Base-by-base conservation (phyloP, 2,797 vertebrate genomes). In the Centroberyx gerrardi region DNA sequence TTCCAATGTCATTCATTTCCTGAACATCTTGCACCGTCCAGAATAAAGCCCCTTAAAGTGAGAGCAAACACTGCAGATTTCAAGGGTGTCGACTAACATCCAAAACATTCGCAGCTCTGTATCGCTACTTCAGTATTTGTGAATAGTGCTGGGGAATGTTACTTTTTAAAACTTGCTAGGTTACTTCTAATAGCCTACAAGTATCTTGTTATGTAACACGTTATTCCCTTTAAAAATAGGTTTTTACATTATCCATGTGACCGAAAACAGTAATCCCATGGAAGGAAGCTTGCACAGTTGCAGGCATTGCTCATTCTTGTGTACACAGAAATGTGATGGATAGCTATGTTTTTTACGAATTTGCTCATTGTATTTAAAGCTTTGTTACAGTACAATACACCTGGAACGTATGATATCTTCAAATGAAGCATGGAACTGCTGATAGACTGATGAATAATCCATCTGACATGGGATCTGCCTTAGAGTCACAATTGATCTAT, bases 1-100 rank as follows among this genome's bases (percentile, higher is more conserved):
- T 90, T 90, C 55, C 12, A 71, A 62, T 62, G 56, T 81, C 65
- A 48, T 72, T 83, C 70, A 81, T 72, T 80, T 85, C 75, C 83
- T 83, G 52, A 62, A 78, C 68, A 42, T 72, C 58, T 72, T 84
- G 59, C 29, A 68, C 68, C 68, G 58, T 84, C 0, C 56, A 36
- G 22, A 71, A 78, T 54, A 76, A 79, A 82, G 18, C 33, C 49
- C 40, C 48, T 42, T 31, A 29, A 46, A 74, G 54, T 54, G 38
- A 48, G 66, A 42, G 33, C 54, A 66, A 72, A 73, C 36, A 22
- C n/a, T 10, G 68, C 40, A 56, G n/a, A 77, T 80, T 83, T 77
- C 63, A 52, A 61, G 22, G 44, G 74, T 80, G 59, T 85, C 70
- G 4, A 66, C 42, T 78, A 33, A 80, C 66, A 38, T 1, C 27